These are phyloP conservation scores for Turritopsis dohrnii DNA, from an alignment of 30 jellyfish, hydroid and myxozoan species.

Conservation along the genomic window DNA sequence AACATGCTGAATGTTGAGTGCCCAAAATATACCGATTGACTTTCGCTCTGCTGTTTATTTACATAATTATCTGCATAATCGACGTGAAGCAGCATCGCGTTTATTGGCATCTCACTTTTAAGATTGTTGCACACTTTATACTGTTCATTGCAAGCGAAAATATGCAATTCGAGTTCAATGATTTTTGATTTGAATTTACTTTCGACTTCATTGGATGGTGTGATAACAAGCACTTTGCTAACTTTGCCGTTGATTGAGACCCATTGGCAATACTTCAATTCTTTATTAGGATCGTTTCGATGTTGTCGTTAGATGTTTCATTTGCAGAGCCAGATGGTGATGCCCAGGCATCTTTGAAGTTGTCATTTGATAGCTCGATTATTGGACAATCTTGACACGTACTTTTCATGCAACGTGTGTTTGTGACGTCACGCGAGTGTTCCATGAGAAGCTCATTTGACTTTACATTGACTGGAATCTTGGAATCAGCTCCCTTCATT, in stretches of 20 bases:
- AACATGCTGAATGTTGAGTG: constrained; percentile 2
- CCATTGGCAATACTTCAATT: constrained; percentile 1
- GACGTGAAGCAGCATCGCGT: constrained; percentile 4
- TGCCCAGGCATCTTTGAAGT: too few species aligned
- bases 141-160: too few species aligned
- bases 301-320: not conserved
- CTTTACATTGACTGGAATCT: not conserved
- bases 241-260: not conserved
- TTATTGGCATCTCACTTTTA: too few species aligned
- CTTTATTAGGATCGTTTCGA: not conserved
- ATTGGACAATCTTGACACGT: too few species aligned
- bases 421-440: not conserved
- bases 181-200: too few species aligned
- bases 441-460: not conserved
- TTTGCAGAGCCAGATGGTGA: not conserved
- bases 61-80: constrained; percentile 1
- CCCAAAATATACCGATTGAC: constrained; percentile 36
- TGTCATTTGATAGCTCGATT: too few species aligned
- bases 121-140: too few species aligned
- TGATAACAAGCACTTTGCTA: constrained; percentile 10
- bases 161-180: too few species aligned
- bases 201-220: not conserved
- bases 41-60: constrained; percentile 23
- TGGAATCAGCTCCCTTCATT: not conserved
- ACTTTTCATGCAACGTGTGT: not conserved